Conservation (phyloP, 1,140 invertebrate species). For the Drosophila paulistorum region DNA sequence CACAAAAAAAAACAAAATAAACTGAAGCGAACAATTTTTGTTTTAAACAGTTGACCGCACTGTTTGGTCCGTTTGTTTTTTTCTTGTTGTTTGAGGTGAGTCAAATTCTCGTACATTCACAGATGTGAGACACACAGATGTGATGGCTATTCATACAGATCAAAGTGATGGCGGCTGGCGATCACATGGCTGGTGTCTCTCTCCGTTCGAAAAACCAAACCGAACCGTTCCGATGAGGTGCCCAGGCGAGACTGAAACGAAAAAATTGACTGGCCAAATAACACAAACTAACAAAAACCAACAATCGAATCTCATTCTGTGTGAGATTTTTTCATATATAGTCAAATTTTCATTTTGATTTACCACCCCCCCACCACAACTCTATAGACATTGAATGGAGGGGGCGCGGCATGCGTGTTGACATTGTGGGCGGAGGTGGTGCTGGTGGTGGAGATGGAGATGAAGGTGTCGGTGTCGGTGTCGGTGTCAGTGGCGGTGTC, state of each 20-base stretch:
- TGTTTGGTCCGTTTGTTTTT: constrained; percentile 14
- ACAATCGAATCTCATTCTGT: constrained; percentile 63
- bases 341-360: constrained; percentile 43
- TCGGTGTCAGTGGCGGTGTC: constrained; percentile 8
- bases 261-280: constrained; percentile 27
- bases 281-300: constrained; percentile 27
- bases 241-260: constrained; percentile 67
- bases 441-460: too few relatives aligned
- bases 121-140: constrained; percentile 39
- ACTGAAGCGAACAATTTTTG: constrained; percentile 26
- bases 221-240: constrained; percentile 64
- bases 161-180: constrained; percentile 32
- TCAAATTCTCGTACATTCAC: constrained; percentile 37
- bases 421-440: constrained; percentile 30
- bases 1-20: neutral
- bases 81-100: constrained; percentile 26
- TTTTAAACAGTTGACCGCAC: constrained; percentile 38
- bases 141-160: constrained; percentile 42
- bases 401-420: constrained; percentile 26
- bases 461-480: neutral
- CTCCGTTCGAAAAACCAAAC: constrained; percentile 44
- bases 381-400: neutral
- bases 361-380: constrained; percentile 16
- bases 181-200: constrained; percentile 49
- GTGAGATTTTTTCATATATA: constrained; percentile 57